These are phyloP conservation scores for Ciconia boyciana DNA, from an alignment of 2,113 vertebrate genomes.

Conservation along the genomic window DNA sequence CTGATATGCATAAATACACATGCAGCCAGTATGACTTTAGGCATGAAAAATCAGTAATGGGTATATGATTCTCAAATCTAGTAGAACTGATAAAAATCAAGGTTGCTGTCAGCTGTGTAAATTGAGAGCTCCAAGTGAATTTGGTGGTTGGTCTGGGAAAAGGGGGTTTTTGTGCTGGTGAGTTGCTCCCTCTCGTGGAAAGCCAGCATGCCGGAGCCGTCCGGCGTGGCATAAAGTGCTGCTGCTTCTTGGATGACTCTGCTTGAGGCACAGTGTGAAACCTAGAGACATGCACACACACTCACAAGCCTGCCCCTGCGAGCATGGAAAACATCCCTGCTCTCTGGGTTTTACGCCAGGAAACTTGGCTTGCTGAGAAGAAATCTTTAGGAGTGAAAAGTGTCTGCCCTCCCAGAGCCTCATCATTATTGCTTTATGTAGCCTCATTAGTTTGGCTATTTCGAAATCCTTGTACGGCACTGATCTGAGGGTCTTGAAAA, in stretches of 20 bases:
- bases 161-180: slow-evolving; percentile 71
- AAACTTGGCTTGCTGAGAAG: slow-evolving; percentile 10
- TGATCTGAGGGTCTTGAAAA: slow-evolving; percentile 17
- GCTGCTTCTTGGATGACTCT: neutral
- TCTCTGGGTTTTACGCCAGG: neutral
- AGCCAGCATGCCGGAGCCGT: neutral
- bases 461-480: neutral
- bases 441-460: neutral
- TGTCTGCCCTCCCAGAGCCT: neutral
- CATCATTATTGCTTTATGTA: neutral
- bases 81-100: slow-evolving; percentile 71
- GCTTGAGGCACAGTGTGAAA: neutral
- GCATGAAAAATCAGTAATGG: slow-evolving; percentile 63
- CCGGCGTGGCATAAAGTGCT: neutral
- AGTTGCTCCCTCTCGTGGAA: slow-evolving; percentile 82
- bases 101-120: slow-evolving; percentile 67
- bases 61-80: slow-evolving; percentile 62
- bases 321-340: neutral
- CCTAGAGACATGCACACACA: neutral
- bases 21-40: slow-evolving; percentile 26
- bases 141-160: slow-evolving; percentile 30
- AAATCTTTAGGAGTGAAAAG: neutral
- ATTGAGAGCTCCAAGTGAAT: slow-evolving; percentile 67
- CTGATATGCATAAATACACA: slow-evolving; percentile 5
- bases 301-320: neutral